Base-by-base conservation (phyloP, 2,113 vertebrate genomes). In the Oxyruncus cristatus region DNA sequence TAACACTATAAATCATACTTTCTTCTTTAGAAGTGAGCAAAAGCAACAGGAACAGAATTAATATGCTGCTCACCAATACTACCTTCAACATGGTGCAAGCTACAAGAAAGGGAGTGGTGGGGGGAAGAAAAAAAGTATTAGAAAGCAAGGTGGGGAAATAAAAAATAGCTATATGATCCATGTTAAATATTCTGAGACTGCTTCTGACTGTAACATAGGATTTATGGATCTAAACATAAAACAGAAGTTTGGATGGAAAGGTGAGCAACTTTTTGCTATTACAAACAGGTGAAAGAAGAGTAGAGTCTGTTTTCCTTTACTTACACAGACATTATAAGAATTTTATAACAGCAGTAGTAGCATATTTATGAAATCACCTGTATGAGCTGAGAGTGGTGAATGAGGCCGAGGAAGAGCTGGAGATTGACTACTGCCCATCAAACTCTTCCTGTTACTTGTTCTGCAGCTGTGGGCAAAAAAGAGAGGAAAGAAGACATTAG, bases 371-470 rank as follows among this genome's bases (percentile, higher is more conserved):
- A 81, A 49, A 37, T 97, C 97, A 99, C 99, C 99, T 98, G 99
- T 97, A 37, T 99, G 98, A 92, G 99, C 99, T 28, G 99, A 99
- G 55, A 99, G 99, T 4, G 99, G 99, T 3, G 99, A 99, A 92
- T 99, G 99, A 46, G 99, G 99, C 47, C 99, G 98, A 62, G 99
- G 99, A 95, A 99, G 98, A 33, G 98, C 99, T 87, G 99, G 92
- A 62, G 99, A 98, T 95, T 99, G 99, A 47, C 98, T 98, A 97
- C 98, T 99, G 97, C 99, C 98, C 90, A 99, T 99, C 97, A 99
- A 97, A 96, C 98, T 99, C 95, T 99, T 99, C 97, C 99, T 98
- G 98, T 99, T 99, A 97, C 98, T 99, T 16, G 99, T 99, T 95
- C 99, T 98, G 97, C 99, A 99, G 97, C 99, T 99, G 97, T 50